Conservation (phyloP, 1,140 invertebrate genomes). For the Tribolium castaneum region DNA sequence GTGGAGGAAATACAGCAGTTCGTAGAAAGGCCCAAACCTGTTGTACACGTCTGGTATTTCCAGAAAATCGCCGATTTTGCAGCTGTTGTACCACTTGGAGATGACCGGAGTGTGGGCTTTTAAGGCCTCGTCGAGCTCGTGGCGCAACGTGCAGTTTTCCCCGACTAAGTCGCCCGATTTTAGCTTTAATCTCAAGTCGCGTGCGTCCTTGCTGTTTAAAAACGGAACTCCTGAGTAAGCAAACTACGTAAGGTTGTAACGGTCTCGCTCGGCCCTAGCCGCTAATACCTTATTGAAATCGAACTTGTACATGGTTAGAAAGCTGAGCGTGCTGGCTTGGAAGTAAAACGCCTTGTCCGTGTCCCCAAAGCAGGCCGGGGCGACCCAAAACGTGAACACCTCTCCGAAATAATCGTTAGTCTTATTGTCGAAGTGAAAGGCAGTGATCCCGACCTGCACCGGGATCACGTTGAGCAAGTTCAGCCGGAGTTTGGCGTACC, state of each 20-base stretch:
- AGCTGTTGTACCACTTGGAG: slow-evolving; percentile 57
- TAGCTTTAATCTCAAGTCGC: slow-evolving; percentile 65
- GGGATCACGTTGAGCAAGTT: slow-evolving; percentile 71
- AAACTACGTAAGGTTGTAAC: slow-evolving; percentile 68
- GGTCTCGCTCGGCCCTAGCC: not conserved
- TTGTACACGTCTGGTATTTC: slow-evolving; percentile 45
- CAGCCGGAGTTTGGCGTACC: slow-evolving; percentile 71
- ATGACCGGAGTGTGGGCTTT: slow-evolving; percentile 55
- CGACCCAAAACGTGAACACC: slow-evolving; percentile 76
- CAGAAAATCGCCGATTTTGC: slow-evolving; percentile 49
- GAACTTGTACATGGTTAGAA: slow-evolving; percentile 74
- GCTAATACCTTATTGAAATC: slow-evolving; percentile 81
- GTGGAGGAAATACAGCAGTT: slow-evolving; percentile 66
- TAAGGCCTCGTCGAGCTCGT: slow-evolving; percentile 49
- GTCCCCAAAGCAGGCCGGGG: slow-evolving; percentile 71
- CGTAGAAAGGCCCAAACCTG: slow-evolving; percentile 47
- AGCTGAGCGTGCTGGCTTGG: slow-evolving; percentile 73
- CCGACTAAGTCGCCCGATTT: slow-evolving; percentile 61
- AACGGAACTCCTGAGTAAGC: slow-evolving; percentile 75
- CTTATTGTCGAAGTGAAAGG: slow-evolving; percentile 69
- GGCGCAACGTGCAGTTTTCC: slow-evolving; percentile 29
- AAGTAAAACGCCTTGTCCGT: slow-evolving; percentile 71
- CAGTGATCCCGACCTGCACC: slow-evolving; percentile 73
- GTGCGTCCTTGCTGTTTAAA: slow-evolving; percentile 70
- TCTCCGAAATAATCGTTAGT: slow-evolving; percentile 69